Percentiles rank a stretch among this genome's conserved stretches.
Conservation (phyloP, 2,113 vertebrate genomes). For the Mormoops blainvillei region DNA sequence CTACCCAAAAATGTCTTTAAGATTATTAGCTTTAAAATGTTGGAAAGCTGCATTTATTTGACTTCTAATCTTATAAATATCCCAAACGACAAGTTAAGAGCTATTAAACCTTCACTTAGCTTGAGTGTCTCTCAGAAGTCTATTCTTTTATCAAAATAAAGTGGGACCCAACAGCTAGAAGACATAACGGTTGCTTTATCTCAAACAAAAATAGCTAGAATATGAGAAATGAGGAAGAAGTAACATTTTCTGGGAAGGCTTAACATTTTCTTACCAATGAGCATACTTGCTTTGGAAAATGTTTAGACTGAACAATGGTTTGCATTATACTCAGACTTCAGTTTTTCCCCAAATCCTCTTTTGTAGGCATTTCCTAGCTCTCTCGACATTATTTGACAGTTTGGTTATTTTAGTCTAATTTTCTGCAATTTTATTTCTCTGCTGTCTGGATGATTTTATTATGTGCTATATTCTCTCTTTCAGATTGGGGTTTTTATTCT, state of each 20-base stretch:
- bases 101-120: conserved; percentile 50
- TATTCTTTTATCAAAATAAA: conserved; percentile 40
- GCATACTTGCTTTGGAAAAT: conserved; percentile 30
- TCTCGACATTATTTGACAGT: not conserved
- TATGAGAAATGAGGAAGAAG: conserved; percentile 27
- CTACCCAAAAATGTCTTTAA: not conserved
- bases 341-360: conserved; percentile 35
- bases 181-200: conserved; percentile 69
- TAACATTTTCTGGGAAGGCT: conserved; percentile 36
- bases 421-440: conserved; percentile 53
- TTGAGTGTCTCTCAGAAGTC: conserved; percentile 43
- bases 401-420: conserved; percentile 53
- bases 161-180: conserved; percentile 41
- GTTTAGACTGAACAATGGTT: conserved; percentile 58
- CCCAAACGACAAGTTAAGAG: conserved; percentile 58
- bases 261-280: conserved; percentile 49
- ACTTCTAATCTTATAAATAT: conserved; percentile 26
- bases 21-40: conserved; percentile 45
- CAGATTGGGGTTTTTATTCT: conserved; percentile 55
- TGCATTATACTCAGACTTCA: conserved; percentile 18
- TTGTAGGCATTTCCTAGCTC: conserved; percentile 41
- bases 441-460: conserved; percentile 59
- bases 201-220: conserved; percentile 46
- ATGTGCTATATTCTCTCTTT: conserved; percentile 58
- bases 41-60: conserved; percentile 60